Base-by-base conservation (phyloP, 1,140 invertebrate genomes). In the Pachyrhynchus sulphureomaculatus region DNA sequence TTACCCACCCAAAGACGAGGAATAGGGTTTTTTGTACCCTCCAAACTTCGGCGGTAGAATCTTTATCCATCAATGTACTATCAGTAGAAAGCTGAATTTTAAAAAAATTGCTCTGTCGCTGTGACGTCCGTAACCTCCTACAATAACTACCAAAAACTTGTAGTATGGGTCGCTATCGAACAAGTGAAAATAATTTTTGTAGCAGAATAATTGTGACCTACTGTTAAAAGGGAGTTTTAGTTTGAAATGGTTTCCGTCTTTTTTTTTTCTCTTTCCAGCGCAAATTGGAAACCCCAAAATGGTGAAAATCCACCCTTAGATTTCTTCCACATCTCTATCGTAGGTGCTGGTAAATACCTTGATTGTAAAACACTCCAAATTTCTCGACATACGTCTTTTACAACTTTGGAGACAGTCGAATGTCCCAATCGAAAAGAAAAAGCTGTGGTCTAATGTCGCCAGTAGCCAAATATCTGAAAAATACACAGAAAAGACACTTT, bases 241-340 rank as follows among this genome's bases (percentile, higher is more conserved):
- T 23, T 66, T 62, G 21, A 80, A 53, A 57, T 81, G 76, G 60
- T 80, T 80, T 6, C 77, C 76, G 66, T 81, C 79, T n/a, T n/a
- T n/a, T n/a, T n/a, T n/a, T n/a, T n/a, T n/a, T 5, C 80, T 69
- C 21, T 70, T 71, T 6, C 76, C 74, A 52, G 78, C 29, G 69
- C 62, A 68, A 29, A 67, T 69, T 34, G 67, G 77, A 67, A 78
- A 79, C 72, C 49, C 68, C 72, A 76, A 45, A 26, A 41, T 42
- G 61, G 58, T 42, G 58, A 49, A 45, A 65, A 57, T 12, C 26
- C 26, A 1, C 12, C 26, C 8, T 9, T 62, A 39, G 64, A 55
- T 62, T 67, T 51, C 64, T 70, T 49, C 66, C 70, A 71, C 23
- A 62, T 60, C 48, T 74, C 59, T 51, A 0, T 29, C 6, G 26